Evolutionary conservation across 2,888 invertebrate species (phyloP).

Genomic region (Caenorhabditis becei): DNA sequence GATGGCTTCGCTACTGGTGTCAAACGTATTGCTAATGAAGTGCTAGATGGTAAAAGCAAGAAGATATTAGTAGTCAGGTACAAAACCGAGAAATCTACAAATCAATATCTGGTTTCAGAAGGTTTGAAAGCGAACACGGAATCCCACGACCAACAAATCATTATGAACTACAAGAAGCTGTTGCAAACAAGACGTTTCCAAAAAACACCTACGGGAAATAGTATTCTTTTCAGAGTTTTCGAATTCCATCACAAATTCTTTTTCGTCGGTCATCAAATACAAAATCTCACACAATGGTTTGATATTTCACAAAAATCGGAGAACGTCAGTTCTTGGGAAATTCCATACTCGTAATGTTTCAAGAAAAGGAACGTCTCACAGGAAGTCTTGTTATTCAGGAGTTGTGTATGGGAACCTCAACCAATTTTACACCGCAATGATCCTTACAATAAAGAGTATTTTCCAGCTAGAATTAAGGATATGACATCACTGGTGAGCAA

Average conservation of each 20-base stretch:
- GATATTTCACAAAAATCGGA: slow-evolving; percentile 28
- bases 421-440: slow-evolving; percentile 67
- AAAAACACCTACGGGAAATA: no score
- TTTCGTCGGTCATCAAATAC: slow-evolving; percentile 67
- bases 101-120: slow-evolving; percentile 47
- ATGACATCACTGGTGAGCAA: slow-evolving; percentile 48
- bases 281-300: slow-evolving; percentile 67
- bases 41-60: slow-evolving; percentile 52
- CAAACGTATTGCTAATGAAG: slow-evolving; percentile 56
- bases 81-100: background rate
- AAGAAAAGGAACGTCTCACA: background rate
- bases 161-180: background rate
- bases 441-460: slow-evolving; percentile 65
- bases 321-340: slow-evolving; percentile 50
- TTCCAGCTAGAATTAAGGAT: slow-evolving; percentile 68
- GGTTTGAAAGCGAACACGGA: slow-evolving; percentile 55
- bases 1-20: slow-evolving; percentile 32
- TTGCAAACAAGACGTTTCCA: slow-evolving; percentile 54
- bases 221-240: slow-evolving; percentile 61
- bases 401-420: slow-evolving; percentile 70
- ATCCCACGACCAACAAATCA: slow-evolving; percentile 8
- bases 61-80: slow-evolving; percentile 56
- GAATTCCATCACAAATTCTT: slow-evolving; percentile 72
- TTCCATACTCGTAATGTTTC: slow-evolving; percentile 64
- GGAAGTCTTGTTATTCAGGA: slow-evolving; percentile 51